Evolutionary conservation across 1,140 invertebrate genomes (phyloP).

Genomic region (Planococcus citri): DNA sequence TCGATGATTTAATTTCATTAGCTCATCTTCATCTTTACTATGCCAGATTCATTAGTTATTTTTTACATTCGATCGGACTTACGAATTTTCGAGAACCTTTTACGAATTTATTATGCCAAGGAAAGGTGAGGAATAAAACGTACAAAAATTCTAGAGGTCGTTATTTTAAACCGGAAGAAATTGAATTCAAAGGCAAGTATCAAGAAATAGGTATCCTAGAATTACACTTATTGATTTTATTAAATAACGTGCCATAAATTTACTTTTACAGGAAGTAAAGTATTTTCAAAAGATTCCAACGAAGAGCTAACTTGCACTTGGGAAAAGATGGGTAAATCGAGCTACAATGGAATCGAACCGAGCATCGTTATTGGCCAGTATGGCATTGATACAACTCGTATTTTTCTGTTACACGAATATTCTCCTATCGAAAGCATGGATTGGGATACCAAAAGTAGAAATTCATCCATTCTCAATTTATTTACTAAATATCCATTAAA

Average conservation of each 20-base stretch:
- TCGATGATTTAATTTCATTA: slow-evolving; percentile 35
- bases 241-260: too few species aligned
- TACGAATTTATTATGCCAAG: slow-evolving; percentile 76
- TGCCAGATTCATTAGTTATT: slow-evolving; percentile 88
- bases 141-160: slow-evolving; percentile 56
- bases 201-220: too few species aligned
- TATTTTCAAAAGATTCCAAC: slow-evolving; percentile 41
- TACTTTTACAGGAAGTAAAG: slow-evolving; percentile 17
- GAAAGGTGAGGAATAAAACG: slow-evolving; percentile 88
- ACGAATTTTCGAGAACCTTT: slow-evolving; percentile 75
- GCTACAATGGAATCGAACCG: slow-evolving; percentile 93
- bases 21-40: slow-evolving; percentile 92
- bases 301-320: slow-evolving; percentile 55
- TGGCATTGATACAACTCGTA: slow-evolving; percentile 73
- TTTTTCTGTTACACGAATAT: slow-evolving; percentile 74
- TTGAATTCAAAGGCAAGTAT: slow-evolving; percentile 33
- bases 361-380: slow-evolving; percentile 60
- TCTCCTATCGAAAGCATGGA: slow-evolving; percentile 69
- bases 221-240: too few species aligned
- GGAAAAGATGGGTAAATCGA: slow-evolving; percentile 99
- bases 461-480: neutral
- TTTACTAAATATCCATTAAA: too few species aligned
- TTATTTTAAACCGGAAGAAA: slow-evolving; percentile 62
- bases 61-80: slow-evolving; percentile 66
- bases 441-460: slow-evolving; percentile 45